phyloP scores from a whole-genome alignment of 2,888 invertebrate genomes.

The Xestia c-nigrum region DNA sequence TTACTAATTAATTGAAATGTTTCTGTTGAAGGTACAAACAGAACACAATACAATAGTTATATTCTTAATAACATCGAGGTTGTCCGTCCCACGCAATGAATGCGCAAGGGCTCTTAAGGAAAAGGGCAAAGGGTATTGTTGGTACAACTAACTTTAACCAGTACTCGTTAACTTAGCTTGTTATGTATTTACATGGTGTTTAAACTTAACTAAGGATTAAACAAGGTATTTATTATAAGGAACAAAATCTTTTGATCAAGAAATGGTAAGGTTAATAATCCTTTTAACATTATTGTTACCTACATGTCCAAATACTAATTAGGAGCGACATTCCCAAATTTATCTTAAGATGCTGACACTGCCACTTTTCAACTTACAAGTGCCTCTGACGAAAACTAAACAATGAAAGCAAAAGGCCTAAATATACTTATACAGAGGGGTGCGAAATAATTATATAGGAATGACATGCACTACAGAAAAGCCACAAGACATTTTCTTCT shows the following conservation, averaged over 20 bases:
- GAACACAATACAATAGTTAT: conserved; percentile 20
- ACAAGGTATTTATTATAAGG: not conserved
- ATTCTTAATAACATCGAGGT: conserved; percentile 22
- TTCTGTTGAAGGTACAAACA: not conserved
- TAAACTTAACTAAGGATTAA: conserved; percentile 6
- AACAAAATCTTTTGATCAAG: not conserved
- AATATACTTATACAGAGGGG: no score
- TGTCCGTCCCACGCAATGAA: conserved; percentile 21
- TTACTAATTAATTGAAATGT: conserved; percentile 29
- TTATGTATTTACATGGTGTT: conserved; percentile 7
- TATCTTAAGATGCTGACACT: no score
- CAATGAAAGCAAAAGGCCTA: no score
- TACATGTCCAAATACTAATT: no score
- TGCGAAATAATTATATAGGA: no score
- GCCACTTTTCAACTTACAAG: no score
- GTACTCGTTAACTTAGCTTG: conserved; percentile 14
- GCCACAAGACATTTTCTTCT: no score
- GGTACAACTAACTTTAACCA: conserved; percentile 13
- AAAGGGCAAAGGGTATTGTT: conserved; percentile 41
- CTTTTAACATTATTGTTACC: not conserved
- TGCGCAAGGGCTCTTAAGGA: conserved; percentile 28
- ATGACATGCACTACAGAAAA: no score
- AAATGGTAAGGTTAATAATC: not conserved
- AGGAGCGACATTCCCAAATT: no score
- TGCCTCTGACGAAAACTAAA: no score